Evolutionary conservation across 2,797 vertebrate species (phyloP).

Genomic region (Molossus molossus): DNA sequence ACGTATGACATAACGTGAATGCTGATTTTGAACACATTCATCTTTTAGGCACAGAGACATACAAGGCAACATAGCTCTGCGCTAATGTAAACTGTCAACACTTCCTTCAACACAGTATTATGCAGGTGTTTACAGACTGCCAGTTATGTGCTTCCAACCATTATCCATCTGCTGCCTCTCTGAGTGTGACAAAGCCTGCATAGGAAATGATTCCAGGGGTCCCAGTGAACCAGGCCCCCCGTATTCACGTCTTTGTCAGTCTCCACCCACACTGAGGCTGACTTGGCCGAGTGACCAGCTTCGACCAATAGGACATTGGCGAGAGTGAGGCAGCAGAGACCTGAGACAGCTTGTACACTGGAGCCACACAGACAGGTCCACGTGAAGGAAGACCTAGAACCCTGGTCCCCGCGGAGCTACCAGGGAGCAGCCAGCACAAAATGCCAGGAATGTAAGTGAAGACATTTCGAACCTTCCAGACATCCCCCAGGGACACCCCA

Average conservation of each 20-base stretch:
- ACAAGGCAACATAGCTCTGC: neutral
- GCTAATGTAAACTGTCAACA: neutral
- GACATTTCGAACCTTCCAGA: neutral
- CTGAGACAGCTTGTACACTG: neutral
- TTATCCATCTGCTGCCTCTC: neutral
- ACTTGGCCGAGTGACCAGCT: neutral
- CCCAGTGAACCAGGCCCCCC: neutral
- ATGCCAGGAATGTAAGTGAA: neutral
- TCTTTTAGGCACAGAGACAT: slow-evolving; percentile 28
- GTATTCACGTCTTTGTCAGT: neutral
- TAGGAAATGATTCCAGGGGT: neutral
- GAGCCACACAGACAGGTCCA: neutral
- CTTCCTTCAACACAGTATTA: neutral
- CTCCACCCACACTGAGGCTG: neutral
- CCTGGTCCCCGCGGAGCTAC: neutral
- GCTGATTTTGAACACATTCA: neutral
- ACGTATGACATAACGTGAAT: neutral
- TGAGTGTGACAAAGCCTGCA: neutral
- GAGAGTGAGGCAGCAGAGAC: neutral
- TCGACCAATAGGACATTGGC: neutral
- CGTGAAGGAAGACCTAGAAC: neutral
- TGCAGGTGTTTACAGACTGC: neutral
- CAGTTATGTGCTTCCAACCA: neutral
- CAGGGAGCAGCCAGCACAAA: neutral
- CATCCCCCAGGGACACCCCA: neutral